A percentile compares a stretch with the other conserved stretches of the same genome.
These are phyloP conservation scores for Drosophila parabipectinata DNA, from an alignment of 1,140 invertebrate genomes.

Conservation along the genomic window DNA sequence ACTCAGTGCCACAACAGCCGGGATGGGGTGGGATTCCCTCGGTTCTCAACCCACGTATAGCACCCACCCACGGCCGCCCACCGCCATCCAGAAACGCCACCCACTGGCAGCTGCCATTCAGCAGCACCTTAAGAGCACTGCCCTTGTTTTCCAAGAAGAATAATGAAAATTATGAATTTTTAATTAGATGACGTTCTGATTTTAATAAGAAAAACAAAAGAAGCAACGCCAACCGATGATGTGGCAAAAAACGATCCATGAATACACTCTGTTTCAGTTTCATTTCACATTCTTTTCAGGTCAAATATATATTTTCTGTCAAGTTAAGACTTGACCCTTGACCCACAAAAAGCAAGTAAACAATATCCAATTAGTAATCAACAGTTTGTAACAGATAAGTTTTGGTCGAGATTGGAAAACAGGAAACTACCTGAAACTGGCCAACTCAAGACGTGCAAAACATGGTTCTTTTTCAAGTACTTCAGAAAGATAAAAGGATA, in stretches of 20 bases:
- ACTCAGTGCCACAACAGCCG: constrained; percentile 6
- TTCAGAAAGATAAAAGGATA: constrained; percentile 19
- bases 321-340: not conserved
- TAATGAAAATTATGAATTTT: constrained; percentile 75
- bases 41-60: not conserved
- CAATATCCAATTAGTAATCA: constrained; percentile 18
- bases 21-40: not conserved
- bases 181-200: constrained; percentile 75
- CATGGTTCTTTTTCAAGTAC: not conserved
- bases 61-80: not conserved
- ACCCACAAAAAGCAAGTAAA: constrained; percentile 9
- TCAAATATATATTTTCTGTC: constrained; percentile 2
- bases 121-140: constrained; percentile 29
- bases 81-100: constrained; percentile 7
- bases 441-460: not conserved
- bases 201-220: constrained; percentile 40
- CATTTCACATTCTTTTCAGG: not conserved
- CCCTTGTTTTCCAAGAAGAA: constrained; percentile 65
- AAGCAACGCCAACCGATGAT: not conserved
- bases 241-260: constrained; percentile 17
- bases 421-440: constrained; percentile 24
- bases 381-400: not conserved
- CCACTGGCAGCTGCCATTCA: constrained; percentile 23
- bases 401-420: not conserved
- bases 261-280: constrained; percentile 25